Evolutionary conservation across 2,113 vertebrate genomes (phyloP), one percentile per base, ranked within the genome.

Genomic region (Telmatochromis brachygnathus): DNA sequence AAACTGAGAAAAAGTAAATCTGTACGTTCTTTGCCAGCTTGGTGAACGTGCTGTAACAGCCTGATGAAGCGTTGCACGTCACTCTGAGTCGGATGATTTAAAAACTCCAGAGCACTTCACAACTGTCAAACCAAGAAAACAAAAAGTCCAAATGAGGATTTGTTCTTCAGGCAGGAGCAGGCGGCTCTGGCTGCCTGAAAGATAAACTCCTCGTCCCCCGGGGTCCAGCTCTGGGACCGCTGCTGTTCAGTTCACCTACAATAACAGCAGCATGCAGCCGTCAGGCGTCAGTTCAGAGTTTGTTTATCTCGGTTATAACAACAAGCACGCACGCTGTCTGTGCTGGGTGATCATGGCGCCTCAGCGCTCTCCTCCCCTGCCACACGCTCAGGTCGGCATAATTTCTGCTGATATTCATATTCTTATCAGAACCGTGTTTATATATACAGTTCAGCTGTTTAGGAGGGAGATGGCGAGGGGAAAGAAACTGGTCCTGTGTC

Each of bases 1-100:
- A 60, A 58, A 33, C 15, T 33, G 15, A 60, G 1, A 2, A 30
- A 60, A 60, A 19, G 56, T 60, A 60, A 60, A 60, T 19, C 60
- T 65, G 17, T 65, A n/a, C 0, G 6, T 35, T 65, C 30, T 7
- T 0, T 37, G 60, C 0, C 60, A 65, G 30, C 30, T 65, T n/a
- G 30, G 60, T 62, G 58, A 7, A 35, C 0, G 17, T n/a, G 60
- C 60, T 37, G 60, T 12, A 37, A n/a, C 58, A 62, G 58, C 58
- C 58, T 62, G 58, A 62, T 35, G 28, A 35, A 62, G 28, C 1
- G 6, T 19, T 33, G 58, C 58, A 62, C 5, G 3, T 62, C 58
- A 35, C 30, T 0, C 60, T 37, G 17, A 65, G 60, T 12, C 3
- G 0, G 6, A 35, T 35, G 0, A 65, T 65, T 65, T 65, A 35